A percentile compares a stretch with the other conserved stretches of the same genome.
Evolutionary conservation across 1,140 invertebrate genomes (phyloP).

Genomic region (Orius laevigatus): DNA sequence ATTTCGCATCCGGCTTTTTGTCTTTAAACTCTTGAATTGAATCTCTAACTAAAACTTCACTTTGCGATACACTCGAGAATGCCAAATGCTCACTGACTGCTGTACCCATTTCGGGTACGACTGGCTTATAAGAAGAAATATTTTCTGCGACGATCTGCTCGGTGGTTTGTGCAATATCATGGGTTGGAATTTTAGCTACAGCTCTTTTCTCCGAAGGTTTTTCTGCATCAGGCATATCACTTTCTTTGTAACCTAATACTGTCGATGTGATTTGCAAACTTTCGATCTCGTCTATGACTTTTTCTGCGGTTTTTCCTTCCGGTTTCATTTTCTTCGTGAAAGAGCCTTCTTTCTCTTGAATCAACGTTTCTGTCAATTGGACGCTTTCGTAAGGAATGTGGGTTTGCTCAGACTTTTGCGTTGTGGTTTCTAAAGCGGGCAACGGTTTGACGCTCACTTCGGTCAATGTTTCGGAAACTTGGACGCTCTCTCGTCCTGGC

Average conservation of each 20-base stretch:
- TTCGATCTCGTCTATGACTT: conserved; percentile 31
- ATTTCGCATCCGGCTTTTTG: conserved; percentile 25
- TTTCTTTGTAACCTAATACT: conserved; percentile 33
- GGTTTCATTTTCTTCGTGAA: conserved; percentile 27
- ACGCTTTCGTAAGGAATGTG: conserved; percentile 24
- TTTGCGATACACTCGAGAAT: conserved; percentile 34
- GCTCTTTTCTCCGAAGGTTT: conserved; percentile 24
- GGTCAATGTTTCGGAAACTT: conserved; percentile 21
- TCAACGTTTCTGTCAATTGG: conserved; percentile 20
- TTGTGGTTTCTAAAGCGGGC: conserved; percentile 16
- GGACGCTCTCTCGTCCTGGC: conserved; percentile 23
- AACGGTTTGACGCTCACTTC: conserved; percentile 21
- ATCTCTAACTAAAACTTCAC: conserved; percentile 32
- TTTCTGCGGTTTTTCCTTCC: conserved; percentile 27
- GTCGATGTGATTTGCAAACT: conserved; percentile 31
- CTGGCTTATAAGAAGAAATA: conserved; percentile 18
- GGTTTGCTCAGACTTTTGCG: conserved; percentile 19
- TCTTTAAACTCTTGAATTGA: conserved; percentile 30
- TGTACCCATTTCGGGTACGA: conserved; percentile 15
- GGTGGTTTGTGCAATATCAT: conserved; percentile 23
- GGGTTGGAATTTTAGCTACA: conserved; percentile 22
- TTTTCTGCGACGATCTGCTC: conserved; percentile 21
- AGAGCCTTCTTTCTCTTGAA: conserved; percentile 33
- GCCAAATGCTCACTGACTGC: conserved; percentile 24
- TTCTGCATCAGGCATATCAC: conserved; percentile 14